Conservation (phyloP, 2,797 vertebrate genomes). For the Lepilemur ruficaudatus region DNA sequence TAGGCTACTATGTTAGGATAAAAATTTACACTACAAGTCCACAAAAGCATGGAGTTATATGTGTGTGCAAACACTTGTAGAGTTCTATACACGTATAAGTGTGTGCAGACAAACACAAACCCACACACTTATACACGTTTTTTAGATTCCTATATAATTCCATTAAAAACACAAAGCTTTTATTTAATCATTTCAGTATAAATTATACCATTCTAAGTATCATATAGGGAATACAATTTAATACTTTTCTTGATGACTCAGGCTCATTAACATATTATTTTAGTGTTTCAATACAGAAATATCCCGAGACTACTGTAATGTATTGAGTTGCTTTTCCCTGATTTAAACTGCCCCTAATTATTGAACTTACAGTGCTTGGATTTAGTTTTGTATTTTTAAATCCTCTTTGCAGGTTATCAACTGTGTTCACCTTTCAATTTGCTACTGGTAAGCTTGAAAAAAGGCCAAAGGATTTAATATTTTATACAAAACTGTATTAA, state of each 20-base stretch:
- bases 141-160: conserved; percentile 14
- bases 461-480: not conserved
- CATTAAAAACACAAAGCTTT: not conserved
- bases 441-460: not conserved
- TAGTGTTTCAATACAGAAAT: not conserved
- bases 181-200: conserved; percentile 18
- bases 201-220: not conserved
- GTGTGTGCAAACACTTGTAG: not conserved
- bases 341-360: not conserved
- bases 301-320: not conserved
- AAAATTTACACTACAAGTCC: not conserved
- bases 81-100: not conserved
- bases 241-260: not conserved
- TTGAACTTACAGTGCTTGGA: not conserved
- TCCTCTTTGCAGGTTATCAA: not conserved
- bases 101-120: not conserved
- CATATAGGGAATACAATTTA: not conserved
- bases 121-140: not conserved
- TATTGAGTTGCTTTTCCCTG: not conserved
- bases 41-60: not conserved
- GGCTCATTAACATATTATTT: not conserved
- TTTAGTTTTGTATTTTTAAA: conserved; percentile 29
- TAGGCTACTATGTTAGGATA: not conserved
- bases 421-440: not conserved
- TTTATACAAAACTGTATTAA: not conserved